Base-by-base conservation (phyloP, 2,797 vertebrate genomes). In the Echiichthys vipera region DNA sequence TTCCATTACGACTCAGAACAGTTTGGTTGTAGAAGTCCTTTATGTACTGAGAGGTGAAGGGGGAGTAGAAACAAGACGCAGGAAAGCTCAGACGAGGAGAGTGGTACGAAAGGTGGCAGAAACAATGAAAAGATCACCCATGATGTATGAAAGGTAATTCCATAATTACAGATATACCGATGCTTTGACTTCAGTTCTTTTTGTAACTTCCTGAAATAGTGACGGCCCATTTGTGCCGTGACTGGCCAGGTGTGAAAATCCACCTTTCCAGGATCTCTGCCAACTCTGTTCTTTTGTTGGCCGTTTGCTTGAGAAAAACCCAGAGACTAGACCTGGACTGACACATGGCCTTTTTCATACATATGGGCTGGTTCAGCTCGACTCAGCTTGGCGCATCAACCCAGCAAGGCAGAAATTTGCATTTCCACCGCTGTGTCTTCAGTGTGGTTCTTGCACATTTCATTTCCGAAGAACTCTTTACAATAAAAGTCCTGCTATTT, bases 11-110 rank as follows among this genome's bases (percentile, higher is more conserved):
- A 71, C 64, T 90, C 42, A 94, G 63, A 83, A 92, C 96, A 0
- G 96, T 97, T 63, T 87, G 43, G 0, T 98, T 97, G 85, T 96
- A 98, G 91, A 98, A 98, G 45, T 95, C 88, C 91, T 97, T 98
- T 54, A 98, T 95, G 83, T 97, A 93, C 97, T 98, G 66, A 72
- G 25, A 42, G 7, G 20, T 3, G 2, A 45, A n/a, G 3, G 22
- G 27, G 22, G 27, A 36, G 24, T 4, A 7, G 10, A 46, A 69
- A 72, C 17, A 36, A 11, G 36, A 20, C 32, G 46, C 4, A 57
- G 42, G 18, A 47, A 36, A 43, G 9, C 18, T 49, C 9, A 64
- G 45, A 29, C 14, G 22, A 39, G 5, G 30, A 32, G 11, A 27
- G 14, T 27, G 15, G 57, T 32, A 32, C 20, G 10, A 1, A 27